These are phyloP conservation scores for Pseudorectes ferrugineus DNA, from an alignment of 2,113 vertebrate genomes.

Conservation along the genomic window DNA sequence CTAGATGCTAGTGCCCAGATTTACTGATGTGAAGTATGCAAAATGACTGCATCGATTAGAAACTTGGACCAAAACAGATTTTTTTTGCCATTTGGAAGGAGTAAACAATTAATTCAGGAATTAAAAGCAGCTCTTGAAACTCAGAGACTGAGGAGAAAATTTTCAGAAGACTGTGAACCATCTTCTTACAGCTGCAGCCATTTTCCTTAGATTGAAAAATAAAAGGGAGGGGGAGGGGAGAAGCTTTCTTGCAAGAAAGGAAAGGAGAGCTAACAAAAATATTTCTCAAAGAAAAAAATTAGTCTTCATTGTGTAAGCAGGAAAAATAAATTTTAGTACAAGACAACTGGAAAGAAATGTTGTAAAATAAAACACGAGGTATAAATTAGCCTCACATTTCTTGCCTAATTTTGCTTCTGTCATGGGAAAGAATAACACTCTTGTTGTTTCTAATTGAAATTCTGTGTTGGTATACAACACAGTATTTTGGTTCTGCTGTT, in stretches of 20 bases:
- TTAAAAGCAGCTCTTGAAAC: not conserved
- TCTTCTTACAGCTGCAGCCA: conserved; percentile 7
- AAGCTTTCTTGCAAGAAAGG: not conserved
- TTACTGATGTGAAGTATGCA: not conserved
- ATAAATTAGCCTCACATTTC: not conserved
- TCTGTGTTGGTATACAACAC: not conserved
- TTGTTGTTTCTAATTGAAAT: conserved; percentile 42
- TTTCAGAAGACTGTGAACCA: not conserved
- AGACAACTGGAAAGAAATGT: not conserved
- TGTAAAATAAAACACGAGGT: not conserved
- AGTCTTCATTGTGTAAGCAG: not conserved
- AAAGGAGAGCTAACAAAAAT: not conserved
- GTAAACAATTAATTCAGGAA: not conserved
- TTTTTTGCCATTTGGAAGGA: not conserved
- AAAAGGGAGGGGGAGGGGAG: not conserved
- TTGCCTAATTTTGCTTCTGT: not conserved
- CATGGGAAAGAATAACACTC: not conserved
- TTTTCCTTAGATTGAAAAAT: conserved; percentile 2
- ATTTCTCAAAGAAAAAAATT: not conserved
- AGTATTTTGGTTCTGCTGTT: not conserved
- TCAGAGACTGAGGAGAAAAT: not conserved
- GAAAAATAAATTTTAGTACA: not conserved
- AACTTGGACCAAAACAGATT: not conserved
- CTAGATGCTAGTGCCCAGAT: not conserved
- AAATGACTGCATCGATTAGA: not conserved